Base-by-base conservation (phyloP, 2,797 vertebrate species). In the Falco peregrinus region DNA sequence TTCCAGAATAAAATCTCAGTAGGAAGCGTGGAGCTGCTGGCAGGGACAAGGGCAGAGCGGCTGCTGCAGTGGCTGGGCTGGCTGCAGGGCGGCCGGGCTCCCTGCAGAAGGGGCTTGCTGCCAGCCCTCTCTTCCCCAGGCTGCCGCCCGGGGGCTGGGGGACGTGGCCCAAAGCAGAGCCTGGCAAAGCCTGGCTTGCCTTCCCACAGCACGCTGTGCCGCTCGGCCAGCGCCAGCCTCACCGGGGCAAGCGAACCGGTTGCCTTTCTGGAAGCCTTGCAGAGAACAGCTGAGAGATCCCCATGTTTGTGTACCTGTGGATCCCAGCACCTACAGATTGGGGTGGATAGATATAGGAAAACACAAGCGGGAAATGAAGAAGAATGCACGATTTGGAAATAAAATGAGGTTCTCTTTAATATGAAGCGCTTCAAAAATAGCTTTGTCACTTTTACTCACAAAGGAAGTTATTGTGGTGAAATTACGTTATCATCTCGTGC, bases 391-490 rank as follows among this genome's bases (percentile, higher is more conserved):
- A 5, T 48, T 75, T 75, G 90, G 75, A 41, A 91, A 71, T 17
- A 33, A 61, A 77, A 56, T 71, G 60, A 87, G 94, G 59, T 90
- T 78, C 33, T 89, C 87, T 59, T 45, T 87, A 95, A 89, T 13
- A 89, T 13, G 77, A 92, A 69, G 88, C 63, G 1, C 64, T 87
- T 87, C 70, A 84, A 35, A 94, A 94, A 82, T 26, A 89, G 86
- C 93, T 91, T 89, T 86, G 93, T 96, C 92, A 61, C 88, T 97
- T 90, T 75, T 91, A 50, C 81, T 89, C 85, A 84, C 93, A 93
- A 93, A 90, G 91, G 97, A 96, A 92, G 88, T 90, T 88, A 82
- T 89, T 92, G 94, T 96, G 92, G 48, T 74, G 87, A 93, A 96
- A 95, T 89, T 74, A 76, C 61, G 71, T 69, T 82, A 84, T 91